Base-by-base conservation (phyloP, 2,888 invertebrate genomes). In the Frankliniella fusca region DNA sequence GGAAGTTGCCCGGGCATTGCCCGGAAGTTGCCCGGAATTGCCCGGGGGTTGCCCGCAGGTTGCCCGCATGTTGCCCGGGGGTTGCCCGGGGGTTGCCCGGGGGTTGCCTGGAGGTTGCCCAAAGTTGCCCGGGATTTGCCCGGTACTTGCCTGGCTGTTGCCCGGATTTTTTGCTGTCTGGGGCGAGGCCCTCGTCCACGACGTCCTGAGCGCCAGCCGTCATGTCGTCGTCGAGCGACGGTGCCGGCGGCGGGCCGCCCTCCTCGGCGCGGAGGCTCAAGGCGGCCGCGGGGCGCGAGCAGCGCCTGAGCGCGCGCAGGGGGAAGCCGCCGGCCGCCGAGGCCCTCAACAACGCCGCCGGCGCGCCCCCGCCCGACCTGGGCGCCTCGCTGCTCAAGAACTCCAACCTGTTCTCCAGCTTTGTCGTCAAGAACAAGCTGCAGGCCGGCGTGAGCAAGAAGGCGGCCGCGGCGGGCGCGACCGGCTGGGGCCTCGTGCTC, bases 371-470 rank as follows among this genome's bases (percentile, higher is more conserved):
- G 38, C 38, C 38, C 23, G 81, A 61, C 80, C 61, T 70, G 3
- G 48, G 80, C 76, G 81, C 81, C 27, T 81, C 70, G 12, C 80
- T 61, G 61, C 20, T 81, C 65, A 81, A 81, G 54, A 76, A 76
- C 70, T 76, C 70, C 23, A 76, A 76, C 70, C 70, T 76, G 23
- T 76, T 76, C 70, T 76, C 70, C 70, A 81, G 82, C 82, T 86
- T 86, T 82, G 85, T 86, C 80, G 85, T 84, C 49, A 86, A 86
- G 85, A 86, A 86, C 81, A 84, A 85, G 49, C 85, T 86, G 76
- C 85, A 85, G 83, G 86, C 86, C 50, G 86, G 86, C 48, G 84
- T 86, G 9, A 85, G 84, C 61, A 82, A 82, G 49, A 82, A 80
- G 84, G 84, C 83, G 83, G 80, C 82, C 84, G 82, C 83, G 83